A percentile compares a stretch with the other conserved stretches of the same genome.
Evolutionary conservation across 2,113 vertebrate species (phyloP).

Genomic region (Otolemur garnettii): DNA sequence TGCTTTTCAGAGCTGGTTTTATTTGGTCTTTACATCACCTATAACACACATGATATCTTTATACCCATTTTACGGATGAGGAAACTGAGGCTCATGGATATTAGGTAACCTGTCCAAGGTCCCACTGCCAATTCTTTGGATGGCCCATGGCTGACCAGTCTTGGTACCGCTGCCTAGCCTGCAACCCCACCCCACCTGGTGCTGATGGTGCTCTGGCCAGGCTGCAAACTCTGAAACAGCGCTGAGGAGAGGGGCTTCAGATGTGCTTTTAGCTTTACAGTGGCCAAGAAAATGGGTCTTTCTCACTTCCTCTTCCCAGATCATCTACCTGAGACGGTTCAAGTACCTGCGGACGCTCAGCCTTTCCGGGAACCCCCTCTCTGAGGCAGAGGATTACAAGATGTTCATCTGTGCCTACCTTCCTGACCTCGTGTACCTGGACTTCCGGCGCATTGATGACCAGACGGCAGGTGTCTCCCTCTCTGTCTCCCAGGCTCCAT

Average conservation of each 20-base stretch:
- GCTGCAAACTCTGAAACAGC: not conserved
- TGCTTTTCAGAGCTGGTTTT: not conserved
- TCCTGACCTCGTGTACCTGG: slow-evolving; percentile 91
- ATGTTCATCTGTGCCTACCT: slow-evolving; percentile 91
- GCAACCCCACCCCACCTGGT: not conserved
- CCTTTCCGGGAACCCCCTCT: slow-evolving; percentile 92
- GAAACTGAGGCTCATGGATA: not conserved
- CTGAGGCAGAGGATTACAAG: slow-evolving; percentile 86
- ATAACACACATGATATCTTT: not conserved
- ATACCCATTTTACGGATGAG: not conserved
- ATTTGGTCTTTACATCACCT: not conserved
- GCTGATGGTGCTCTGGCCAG: not conserved
- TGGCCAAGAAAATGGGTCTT: not conserved
- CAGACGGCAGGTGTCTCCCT: slow-evolving; percentile 87
- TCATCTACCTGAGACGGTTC: slow-evolving; percentile 92
- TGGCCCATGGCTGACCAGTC: not conserved
- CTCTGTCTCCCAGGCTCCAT: not conserved
- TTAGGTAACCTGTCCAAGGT: not conserved
- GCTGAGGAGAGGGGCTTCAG: not conserved
- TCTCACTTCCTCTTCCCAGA: slow-evolving; percentile 82
- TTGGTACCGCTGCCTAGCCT: not conserved
- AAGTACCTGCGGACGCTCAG: slow-evolving; percentile 89
- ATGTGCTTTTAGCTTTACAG: not conserved
- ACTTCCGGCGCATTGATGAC: slow-evolving; percentile 90
- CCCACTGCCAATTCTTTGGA: not conserved